Base-by-base conservation (phyloP, 1,140 invertebrate species). In the Protaetia brevitarsis region DNA sequence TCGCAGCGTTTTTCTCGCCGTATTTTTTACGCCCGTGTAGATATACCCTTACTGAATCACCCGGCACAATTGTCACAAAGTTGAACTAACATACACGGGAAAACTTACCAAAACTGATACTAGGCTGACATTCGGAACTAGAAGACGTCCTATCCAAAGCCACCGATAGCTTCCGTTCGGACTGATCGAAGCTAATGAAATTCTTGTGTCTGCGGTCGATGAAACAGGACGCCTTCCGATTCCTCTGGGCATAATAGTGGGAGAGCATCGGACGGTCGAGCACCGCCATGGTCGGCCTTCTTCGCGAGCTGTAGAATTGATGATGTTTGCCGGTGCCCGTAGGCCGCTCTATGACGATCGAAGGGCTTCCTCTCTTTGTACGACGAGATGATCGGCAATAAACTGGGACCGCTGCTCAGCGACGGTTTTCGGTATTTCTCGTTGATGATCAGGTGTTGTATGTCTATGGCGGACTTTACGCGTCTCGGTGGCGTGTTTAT, bases 391-490 rank as follows among this genome's bases (percentile, higher is more conserved):
- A 69, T 70, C 23, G 70, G 70, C 45, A 70, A 37, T 66, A 71
- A 66, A 11, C 65, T 69, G 27, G 41, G 61, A 61, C 41, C 66
- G 26, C 66, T 59, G 11, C 45, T 65, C 16, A 65, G 71, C 7
- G 66, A 59, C 13, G 71, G 67, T 10, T 71, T 67, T 60, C 70
- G 74, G 19, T 19, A 26, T 28, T 69, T 66, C 31, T 77, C 74
- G 31, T 71, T 73, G 2, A 75, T 61, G 10, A 90, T 83, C 34
- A 93, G 79, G 3, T 89, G 89, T 72, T 92, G 89, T 5, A 93
- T 84, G 76, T 94, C 91, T 66, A 92, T 87, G 0, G 91, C 91
- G n/a, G 89, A 91, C 69, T 91, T 90, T 1, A 87, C 87, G 66
- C 91, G 87, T 2, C 91, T 78, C 0, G 89, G 88, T 4, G 84